Conservation (phyloP, 2,888 invertebrate genomes). For the Hyles lineata region DNA sequence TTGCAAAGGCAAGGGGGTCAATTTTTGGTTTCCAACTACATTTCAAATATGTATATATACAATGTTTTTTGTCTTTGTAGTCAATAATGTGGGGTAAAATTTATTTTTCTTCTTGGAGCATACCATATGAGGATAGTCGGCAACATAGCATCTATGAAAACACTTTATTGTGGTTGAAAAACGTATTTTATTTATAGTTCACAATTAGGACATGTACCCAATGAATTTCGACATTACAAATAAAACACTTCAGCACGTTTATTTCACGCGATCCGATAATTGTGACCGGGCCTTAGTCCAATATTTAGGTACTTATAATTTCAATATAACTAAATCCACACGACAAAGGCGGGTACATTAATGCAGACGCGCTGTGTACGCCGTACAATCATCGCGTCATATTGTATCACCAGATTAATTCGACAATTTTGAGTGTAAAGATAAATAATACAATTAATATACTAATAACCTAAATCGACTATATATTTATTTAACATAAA, state of each 20-base stretch:
- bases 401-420: constrained; percentile 63
- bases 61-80: no score
- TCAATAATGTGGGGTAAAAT: no score
- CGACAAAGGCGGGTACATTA: constrained; percentile 49
- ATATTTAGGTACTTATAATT: constrained; percentile 50
- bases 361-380: constrained; percentile 51
- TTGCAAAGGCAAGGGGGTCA: no score
- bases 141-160: not conserved
- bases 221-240: constrained; percentile 73
- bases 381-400: constrained; percentile 59
- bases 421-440: constrained; percentile 78
- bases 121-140: no score
- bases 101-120: no score
- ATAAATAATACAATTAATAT: constrained; percentile 82
- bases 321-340: constrained; percentile 47
- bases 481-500: constrained; percentile 82
- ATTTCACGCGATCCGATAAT: constrained; percentile 54
- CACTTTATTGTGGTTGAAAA: constrained; percentile 57
- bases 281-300: constrained; percentile 59
- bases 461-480: constrained; percentile 80
- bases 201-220: constrained; percentile 76
- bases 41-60: no score
- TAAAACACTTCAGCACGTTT: constrained; percentile 49
- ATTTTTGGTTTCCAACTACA: no score
- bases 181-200: constrained; percentile 83